Base-by-base conservation (phyloP, 2,888 invertebrate genomes). In the Nebria brevicollis region DNA sequence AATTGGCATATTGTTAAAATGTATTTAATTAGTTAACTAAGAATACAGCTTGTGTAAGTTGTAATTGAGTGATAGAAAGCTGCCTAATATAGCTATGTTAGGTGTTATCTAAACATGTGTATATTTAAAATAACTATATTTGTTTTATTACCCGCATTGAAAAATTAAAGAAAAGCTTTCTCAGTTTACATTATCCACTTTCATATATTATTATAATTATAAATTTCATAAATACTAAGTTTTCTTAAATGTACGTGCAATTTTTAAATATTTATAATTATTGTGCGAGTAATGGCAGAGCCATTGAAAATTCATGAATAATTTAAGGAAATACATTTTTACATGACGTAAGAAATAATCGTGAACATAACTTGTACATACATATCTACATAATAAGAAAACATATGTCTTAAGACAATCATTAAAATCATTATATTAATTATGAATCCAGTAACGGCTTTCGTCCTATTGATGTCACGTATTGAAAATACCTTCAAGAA, bases 401-500 rank as follows among this genome's bases (percentile, higher is more conserved):
- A 54, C 54, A 54, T 54, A 54, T 54, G 54, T 8, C 54, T 54
- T 54, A 54, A 54, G 54, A 54, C 54, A 54, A 54, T 54, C 54
- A 54, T 54, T 54, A 54, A 54, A 54, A 13, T 34, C 25, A 70
- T 70, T 70, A 70, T 70, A 26, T 70, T 70, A 70, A 70, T 70
- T 70, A 70, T 70, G 34, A 70, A 70, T 26, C 34, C 70, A 15
- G 26, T 20, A 70, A 70, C 70, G 70, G 70, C 70, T 70, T 34
- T 70, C 34, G 34, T 70, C 70, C 10, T 34, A 70, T 70, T 70
- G 70, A 70, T 70, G 70, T 70, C 70, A 70, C 70, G 70, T 70
- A 70, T 70, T 70, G 70, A 70, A 70, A 70, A 70, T 70, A 70
- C 20, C 70, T 54, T 70, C 70, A 70, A 70, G 70, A 70, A 70